A percentile compares a stretch with the other conserved stretches of the same genome.
These are phyloP conservation scores for Myotis vivesi DNA, from an alignment of 2,797 vertebrate genomes.

Conservation along the genomic window DNA sequence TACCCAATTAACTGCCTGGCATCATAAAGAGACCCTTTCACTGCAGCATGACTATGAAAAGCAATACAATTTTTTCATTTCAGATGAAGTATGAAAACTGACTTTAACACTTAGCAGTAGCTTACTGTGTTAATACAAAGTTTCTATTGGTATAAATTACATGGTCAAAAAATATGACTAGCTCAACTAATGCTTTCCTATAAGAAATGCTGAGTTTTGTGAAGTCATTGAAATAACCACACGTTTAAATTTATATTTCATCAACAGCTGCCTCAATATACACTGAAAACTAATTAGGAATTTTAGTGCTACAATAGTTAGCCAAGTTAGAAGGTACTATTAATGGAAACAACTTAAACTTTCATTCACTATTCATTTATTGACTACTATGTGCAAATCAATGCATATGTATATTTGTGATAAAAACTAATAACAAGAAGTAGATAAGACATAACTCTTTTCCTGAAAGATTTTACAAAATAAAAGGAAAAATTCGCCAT, in stretches of 20 bases:
- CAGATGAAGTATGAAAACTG: slow-evolving; percentile 82
- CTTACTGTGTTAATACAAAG: slow-evolving; percentile 77
- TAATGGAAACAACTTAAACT: not conserved
- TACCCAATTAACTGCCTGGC: slow-evolving; percentile 85
- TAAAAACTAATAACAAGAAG: not conserved
- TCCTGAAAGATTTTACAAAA: not conserved
- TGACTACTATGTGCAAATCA: not conserved
- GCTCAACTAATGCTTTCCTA: slow-evolving; percentile 58
- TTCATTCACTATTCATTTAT: not conserved
- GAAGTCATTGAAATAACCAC: slow-evolving; percentile 49
- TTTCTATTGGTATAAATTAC: slow-evolving; percentile 77
- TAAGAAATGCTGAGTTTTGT: slow-evolving; percentile 53
- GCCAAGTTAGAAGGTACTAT: not conserved
- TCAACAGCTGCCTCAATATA: slow-evolving; percentile 10
- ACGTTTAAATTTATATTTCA: slow-evolving; percentile 32
- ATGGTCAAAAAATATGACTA: slow-evolving; percentile 56
- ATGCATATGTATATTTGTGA: not conserved
- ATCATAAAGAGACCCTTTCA: slow-evolving; percentile 81
- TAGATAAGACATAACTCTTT: not conserved
- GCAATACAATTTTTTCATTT: slow-evolving; percentile 81
- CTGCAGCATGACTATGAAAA: slow-evolving; percentile 77
- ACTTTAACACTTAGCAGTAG: slow-evolving; percentile 80
- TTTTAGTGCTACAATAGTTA: not conserved
- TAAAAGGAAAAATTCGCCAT: not conserved
- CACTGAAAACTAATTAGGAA: slow-evolving; percentile 22